phyloP scores from a whole-genome alignment of 1,140 invertebrate genomes.

The Apis florea region DNA sequence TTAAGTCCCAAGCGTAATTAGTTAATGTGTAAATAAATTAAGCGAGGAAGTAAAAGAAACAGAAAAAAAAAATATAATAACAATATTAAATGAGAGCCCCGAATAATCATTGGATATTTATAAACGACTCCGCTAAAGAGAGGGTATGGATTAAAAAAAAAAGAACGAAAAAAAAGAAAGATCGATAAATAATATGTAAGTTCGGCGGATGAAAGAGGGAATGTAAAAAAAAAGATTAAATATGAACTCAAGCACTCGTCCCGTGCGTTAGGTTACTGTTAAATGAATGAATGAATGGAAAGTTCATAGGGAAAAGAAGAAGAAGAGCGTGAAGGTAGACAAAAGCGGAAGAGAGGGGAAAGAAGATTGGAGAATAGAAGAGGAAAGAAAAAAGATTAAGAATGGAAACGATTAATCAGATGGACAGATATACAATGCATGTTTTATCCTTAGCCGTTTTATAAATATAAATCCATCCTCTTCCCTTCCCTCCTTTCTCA shows the following conservation, averaged over 20 bases:
- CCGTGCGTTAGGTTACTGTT: slow-evolving; percentile 30
- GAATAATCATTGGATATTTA: slow-evolving; percentile 78
- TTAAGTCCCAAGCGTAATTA: slow-evolving; percentile 78
- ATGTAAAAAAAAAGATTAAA: slow-evolving; percentile 6
- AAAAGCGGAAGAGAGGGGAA: slow-evolving; percentile 34
- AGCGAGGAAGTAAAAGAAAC: slow-evolving; percentile 74
- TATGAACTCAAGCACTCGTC: slow-evolving; percentile 22
- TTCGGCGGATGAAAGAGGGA: slow-evolving; percentile 52
- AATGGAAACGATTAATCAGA: slow-evolving; percentile 57
- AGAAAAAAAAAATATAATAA: slow-evolving; percentile 5
- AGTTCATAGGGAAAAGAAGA: slow-evolving; percentile 25
- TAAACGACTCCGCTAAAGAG: slow-evolving; percentile 72
- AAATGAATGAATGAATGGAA: slow-evolving; percentile 20
- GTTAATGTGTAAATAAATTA: slow-evolving; percentile 80
- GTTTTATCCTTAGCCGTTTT: slow-evolving; percentile 77
- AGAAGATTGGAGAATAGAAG: slow-evolving; percentile 54
- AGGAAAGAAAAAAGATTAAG: slow-evolving; percentile 50
- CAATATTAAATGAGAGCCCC: slow-evolving; percentile 70
- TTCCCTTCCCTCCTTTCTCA: slow-evolving; percentile 50
- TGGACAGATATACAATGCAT: slow-evolving; percentile 75
- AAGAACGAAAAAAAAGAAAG: neutral
- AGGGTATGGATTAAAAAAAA: slow-evolving; percentile 47
- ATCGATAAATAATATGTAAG: slow-evolving; percentile 48
- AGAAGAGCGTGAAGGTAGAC: slow-evolving; percentile 32
- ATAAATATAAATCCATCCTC: slow-evolving; percentile 75